Evolutionary conservation across 2,113 vertebrate genomes (phyloP), one percentile per base, ranked within the genome.

Genomic region (Cranoglanis bouderius): DNA sequence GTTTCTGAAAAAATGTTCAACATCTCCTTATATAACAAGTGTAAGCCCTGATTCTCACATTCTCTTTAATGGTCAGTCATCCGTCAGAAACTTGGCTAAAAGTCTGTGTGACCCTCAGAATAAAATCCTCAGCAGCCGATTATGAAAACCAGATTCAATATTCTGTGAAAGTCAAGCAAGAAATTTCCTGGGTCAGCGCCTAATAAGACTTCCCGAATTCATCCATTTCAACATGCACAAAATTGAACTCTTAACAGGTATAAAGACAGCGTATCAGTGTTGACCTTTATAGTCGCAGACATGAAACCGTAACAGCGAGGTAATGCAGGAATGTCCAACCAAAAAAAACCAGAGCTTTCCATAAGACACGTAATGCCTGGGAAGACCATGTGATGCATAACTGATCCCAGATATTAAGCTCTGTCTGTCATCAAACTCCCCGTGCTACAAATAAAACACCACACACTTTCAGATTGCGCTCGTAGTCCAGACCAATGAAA

Each of bases 141-240:
- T 46, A 9, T 2, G 38, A 86, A 32, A 4, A 6, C 10, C 14
- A 2, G 32, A 77, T 53, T 77, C 55, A 43, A 86, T 77, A 86
- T 57, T 13, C 85, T 55, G 85, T 53, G 43, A 10, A 75, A 86
- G 85, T 59, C 85, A 78, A 8, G 55, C 14, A 29, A 61, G 72
- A 26, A 61, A 75, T 74, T 74, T 74, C 35, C 67, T 29, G n/a
- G 84, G 67, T 85, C 84, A 55, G 13, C 2, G 70, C 10, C 67
- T 74, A 75, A 55, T 57, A 43, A 53, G 35, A 55, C 12, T 43
- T 46, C 24, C 55, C n/a, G 72, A 43, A 55, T 77, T 43, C 72
- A 61, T 61, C 53, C 18, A 16, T 40, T 59, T 21, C 10, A 18
- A 77, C 53, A 46, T 38, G 84, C 49, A 74, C 8, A 65, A 18